Evolutionary conservation across 2,888 invertebrate genomes (phyloP).

Genomic region (Helleia helle): DNA sequence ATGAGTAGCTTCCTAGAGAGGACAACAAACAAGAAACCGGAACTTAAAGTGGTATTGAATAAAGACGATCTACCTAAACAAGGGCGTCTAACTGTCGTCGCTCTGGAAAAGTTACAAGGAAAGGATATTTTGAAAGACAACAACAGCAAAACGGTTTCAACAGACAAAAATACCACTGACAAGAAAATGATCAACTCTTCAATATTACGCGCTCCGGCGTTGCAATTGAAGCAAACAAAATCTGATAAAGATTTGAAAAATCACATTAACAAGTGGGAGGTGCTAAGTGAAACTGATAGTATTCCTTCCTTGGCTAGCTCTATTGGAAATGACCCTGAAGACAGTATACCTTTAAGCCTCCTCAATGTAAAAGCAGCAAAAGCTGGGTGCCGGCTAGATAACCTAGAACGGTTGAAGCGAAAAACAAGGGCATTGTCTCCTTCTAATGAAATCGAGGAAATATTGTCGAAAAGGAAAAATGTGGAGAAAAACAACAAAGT

Average conservation of each 20-base stretch:
- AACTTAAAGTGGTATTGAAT: slow-evolving; percentile 63
- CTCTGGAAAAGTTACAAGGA: slow-evolving; percentile 75
- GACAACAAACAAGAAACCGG: slow-evolving; percentile 59
- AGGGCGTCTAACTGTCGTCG: slow-evolving; percentile 74
- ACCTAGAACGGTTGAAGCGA: slow-evolving; percentile 63
- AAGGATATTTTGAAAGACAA: slow-evolving; percentile 43
- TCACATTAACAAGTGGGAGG: slow-evolving; percentile 71
- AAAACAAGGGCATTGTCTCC: slow-evolving; percentile 74
- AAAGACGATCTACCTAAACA: slow-evolving; percentile 67
- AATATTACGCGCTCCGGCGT: slow-evolving; percentile 57
- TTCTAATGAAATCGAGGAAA: slow-evolving; percentile 73
- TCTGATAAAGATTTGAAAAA: slow-evolving; percentile 53
- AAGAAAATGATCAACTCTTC: slow-evolving; percentile 48
- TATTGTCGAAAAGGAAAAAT: slow-evolving; percentile 58
- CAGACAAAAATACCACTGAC: slow-evolving; percentile 28
- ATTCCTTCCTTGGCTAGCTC: slow-evolving; percentile 67
- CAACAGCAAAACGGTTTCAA: slow-evolving; percentile 30
- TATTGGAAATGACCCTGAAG: slow-evolving; percentile 71
- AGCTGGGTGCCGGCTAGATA: slow-evolving; percentile 42
- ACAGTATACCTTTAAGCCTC: slow-evolving; percentile 70
- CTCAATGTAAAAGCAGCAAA: slow-evolving; percentile 55
- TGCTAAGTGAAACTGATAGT: slow-evolving; percentile 75
- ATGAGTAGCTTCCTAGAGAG: slow-evolving; percentile 78
- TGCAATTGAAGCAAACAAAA: slow-evolving; percentile 56
- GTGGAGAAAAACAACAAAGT: slow-evolving; percentile 49